Base-by-base conservation (phyloP, 2,797 vertebrate genomes). In the Halcyon chelicuti region DNA sequence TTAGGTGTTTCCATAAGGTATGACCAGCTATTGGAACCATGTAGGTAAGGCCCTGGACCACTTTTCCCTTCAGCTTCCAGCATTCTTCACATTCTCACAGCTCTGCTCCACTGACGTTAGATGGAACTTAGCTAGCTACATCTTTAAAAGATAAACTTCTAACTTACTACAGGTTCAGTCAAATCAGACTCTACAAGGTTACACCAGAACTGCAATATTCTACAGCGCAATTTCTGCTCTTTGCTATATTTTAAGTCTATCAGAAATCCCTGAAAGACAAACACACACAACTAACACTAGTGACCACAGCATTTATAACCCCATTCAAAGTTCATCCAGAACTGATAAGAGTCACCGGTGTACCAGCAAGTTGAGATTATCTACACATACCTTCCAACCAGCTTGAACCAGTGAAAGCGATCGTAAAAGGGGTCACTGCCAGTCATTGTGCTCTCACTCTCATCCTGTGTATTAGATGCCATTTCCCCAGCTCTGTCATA, bases 341-440 rank as follows among this genome's bases (percentile, higher is more conserved):
- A 40, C 12, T 31, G 65, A 6, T n/a, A 17, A 15, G 33, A 39
- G 65, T 17, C 6, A 28, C 18, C 18, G 13, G 33, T 0, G 54
- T 4, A 28, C 33, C 54, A 16, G 83, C 37, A 70, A 70, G 35
- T 8, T 1, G 51, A 31, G 71, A 66, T 3, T 21, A 86, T 40
- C 15, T 4, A 5, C 62, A 86, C 97, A 5, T 98, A 99, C 99
- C 99, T 99, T 80, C 99, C 99, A 28, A 99, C 99, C 4, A 99
- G 98, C 95, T 99, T 99, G 97, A 99, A 99, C 99, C 99, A 99
- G 86, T 99, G 99, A 97, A 99, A 99, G 33, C 99, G 99, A 93
- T 99, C 99, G 9, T 99, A 99, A 97, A 99, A 99, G 3, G 99
- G 99, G 94, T 99, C 99, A 1, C 98, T 99, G 97, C 99, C 99